These are phyloP conservation scores for Bradypodion ventrale DNA, from an alignment of 2,797 vertebrate species.

Conservation along the genomic window DNA sequence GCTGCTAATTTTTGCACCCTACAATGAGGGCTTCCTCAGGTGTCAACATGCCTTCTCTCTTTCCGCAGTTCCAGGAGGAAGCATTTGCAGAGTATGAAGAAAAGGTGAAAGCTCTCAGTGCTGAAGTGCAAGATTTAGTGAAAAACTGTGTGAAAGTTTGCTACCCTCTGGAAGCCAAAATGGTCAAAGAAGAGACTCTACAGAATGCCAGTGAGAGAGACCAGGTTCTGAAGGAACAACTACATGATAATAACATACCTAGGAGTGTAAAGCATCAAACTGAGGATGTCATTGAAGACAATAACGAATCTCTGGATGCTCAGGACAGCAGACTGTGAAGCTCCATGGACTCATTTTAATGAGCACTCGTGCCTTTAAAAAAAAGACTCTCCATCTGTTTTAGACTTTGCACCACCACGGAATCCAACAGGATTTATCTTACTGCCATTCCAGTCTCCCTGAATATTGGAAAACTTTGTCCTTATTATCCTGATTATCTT, in stretches of 20 bases:
- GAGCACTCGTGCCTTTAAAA: background rate
- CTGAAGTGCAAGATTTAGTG: slow-evolving; percentile 79
- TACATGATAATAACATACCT: slow-evolving; percentile 31
- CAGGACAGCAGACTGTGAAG: slow-evolving; percentile 60
- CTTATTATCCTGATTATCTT: background rate
- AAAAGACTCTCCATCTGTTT: background rate
- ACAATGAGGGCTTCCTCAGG: background rate
- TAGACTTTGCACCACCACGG: background rate
- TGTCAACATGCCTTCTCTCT: background rate
- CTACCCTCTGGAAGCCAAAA: slow-evolving; percentile 76
- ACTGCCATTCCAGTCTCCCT: background rate
- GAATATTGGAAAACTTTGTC: background rate
- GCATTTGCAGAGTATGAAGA: slow-evolving; percentile 79
- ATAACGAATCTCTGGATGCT: background rate
- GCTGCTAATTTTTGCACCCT: background rate
- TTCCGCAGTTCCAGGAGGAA: slow-evolving; percentile 84
- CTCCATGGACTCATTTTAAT: background rate
- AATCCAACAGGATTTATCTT: background rate
- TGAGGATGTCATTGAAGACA: background rate
- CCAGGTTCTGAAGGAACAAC: background rate
- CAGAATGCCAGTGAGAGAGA: background rate
- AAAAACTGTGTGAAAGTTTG: slow-evolving; percentile 76
- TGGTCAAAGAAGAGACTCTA: slow-evolving; percentile 24
- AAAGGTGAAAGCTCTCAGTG: slow-evolving; percentile 78
- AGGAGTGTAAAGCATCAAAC: slow-evolving; percentile 12